Evolutionary conservation across 1,140 invertebrate genomes (phyloP), one percentile per base, ranked within the genome.

Genomic region (Drosophila auraria): DNA sequence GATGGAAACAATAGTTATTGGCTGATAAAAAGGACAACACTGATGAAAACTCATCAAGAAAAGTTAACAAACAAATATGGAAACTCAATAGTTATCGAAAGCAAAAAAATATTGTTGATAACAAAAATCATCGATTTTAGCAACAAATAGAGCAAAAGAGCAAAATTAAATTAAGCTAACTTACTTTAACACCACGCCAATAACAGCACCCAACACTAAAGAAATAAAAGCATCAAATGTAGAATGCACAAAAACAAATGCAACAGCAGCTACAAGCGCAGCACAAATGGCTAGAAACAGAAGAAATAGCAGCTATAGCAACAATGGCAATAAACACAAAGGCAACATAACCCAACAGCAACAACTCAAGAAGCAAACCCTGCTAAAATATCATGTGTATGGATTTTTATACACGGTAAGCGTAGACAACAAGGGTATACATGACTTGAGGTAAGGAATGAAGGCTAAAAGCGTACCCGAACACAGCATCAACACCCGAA

Each of bases 341-440:
- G 40, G 40, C 40, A 42, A 42, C 40, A 42, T 56, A 40, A 40
- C 38, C 14, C 20, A 40, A 17, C 33, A 7, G 20, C 12, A 23
- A 5, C 17, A 23, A 23, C 17, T 23, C 7, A 56, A 38, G 53
- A 4, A 38, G 15, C 33, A 56, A 38, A 38, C 12, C 20, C 33
- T 23, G 53, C 33, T 23, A 23, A 56, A 56, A 56, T 36, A 56
- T 40, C 54, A 40, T 23, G 20, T 56, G 54, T 56, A 40, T 20
- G 54, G 54, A 56, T 56, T 56, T 56, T 56, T 56, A n/a, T 40
- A 30, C 25, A 33, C 27, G n/a, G 50, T 53, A 53, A n/a, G 12
- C 11, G 9, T 53, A n/a, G 9, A 17, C 4, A 9, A 5, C 9
- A 33, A 5, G 53, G 54, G 20, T 56, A 56, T 56, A n/a, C 33